These are phyloP conservation scores for Sabatieria punctata DNA, from an alignment of 2,888 invertebrate species.

Conservation along the genomic window DNA sequence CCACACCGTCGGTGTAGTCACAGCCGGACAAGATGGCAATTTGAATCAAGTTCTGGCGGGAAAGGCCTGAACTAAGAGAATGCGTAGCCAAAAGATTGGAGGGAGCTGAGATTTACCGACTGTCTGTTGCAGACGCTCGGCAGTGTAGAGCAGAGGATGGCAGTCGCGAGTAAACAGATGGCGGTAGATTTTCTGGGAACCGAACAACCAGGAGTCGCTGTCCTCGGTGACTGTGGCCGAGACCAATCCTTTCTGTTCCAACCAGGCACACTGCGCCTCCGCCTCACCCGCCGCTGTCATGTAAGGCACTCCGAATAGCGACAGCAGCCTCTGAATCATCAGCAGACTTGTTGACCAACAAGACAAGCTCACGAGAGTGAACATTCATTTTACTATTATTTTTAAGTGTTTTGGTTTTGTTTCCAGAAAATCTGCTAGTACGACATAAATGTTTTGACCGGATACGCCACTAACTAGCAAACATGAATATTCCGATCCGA, in stretches of 20 bases:
- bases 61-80: constrained; percentile 49
- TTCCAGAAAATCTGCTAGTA: too few species aligned
- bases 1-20: constrained; percentile 83
- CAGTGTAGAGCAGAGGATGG: constrained; percentile 30
- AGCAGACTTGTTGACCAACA: too few species aligned
- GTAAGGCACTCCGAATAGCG: constrained; percentile 84
- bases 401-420: too few species aligned
- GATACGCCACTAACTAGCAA: too few species aligned
- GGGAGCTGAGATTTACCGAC: not conserved
- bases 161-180: constrained; percentile 76
- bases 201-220: constrained; percentile 96
- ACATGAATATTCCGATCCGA: too few species aligned
- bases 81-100: too few species aligned
- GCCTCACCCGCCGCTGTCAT: constrained; percentile 92
- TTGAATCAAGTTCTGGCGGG: constrained; percentile 61
- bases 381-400: too few species aligned
- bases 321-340: constrained; percentile 59
- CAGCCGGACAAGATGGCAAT: constrained; percentile 85
- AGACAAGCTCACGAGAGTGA: too few species aligned
- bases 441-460: too few species aligned
- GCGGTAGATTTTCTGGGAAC: constrained; percentile 78
- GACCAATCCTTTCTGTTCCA: constrained; percentile 52
- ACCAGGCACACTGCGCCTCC: constrained; percentile 91
- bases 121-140: not conserved
- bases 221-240: constrained; percentile 92